These are phyloP conservation scores for Rissa tridactyla DNA, from an alignment of 2,113 vertebrate genomes.

Conservation along the genomic window DNA sequence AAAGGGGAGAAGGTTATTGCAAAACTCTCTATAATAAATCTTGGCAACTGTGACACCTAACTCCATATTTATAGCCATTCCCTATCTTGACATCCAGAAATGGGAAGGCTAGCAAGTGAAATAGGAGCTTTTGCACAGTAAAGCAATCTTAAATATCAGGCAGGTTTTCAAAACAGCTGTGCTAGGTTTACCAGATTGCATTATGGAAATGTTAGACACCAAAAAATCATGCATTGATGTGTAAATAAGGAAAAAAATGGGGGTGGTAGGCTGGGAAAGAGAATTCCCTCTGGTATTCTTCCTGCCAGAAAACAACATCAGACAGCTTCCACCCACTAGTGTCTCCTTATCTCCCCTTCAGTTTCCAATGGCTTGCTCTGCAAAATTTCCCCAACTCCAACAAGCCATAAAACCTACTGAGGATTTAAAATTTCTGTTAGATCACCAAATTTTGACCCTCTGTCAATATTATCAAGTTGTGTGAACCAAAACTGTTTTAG, in stretches of 20 bases:
- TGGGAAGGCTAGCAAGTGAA: background rate
- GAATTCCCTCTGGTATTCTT: slow-evolving; percentile 66
- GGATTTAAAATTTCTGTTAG: background rate
- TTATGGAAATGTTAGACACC: background rate
- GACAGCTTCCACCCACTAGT: slow-evolving; percentile 64
- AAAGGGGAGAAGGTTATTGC: background rate
- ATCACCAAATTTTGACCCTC: background rate
- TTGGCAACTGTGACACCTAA: background rate
- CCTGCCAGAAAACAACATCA: slow-evolving; percentile 65
- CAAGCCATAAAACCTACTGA: background rate
- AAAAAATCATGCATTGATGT: slow-evolving; percentile 3
- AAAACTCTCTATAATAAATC: background rate
- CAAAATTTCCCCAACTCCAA: slow-evolving; percentile 9
- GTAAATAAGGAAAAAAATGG: slow-evolving; percentile 17
- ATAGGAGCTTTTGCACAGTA: slow-evolving; percentile 15
- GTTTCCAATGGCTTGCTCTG: slow-evolving; percentile 40
- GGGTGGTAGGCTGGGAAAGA: slow-evolving; percentile 55
- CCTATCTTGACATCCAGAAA: background rate
- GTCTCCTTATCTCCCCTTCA: slow-evolving; percentile 59
- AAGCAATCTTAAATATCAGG: background rate
- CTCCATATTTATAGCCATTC: background rate
- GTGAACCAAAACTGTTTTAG: background rate
- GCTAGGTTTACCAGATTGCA: slow-evolving; percentile 11
- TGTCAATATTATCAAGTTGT: background rate
- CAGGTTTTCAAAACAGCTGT: slow-evolving; percentile 28